Evolutionary conservation across 2,888 invertebrate genomes (phyloP), one percentile per base, ranked within the genome.

Genomic region (Cosmorhoe ocellata): DNA sequence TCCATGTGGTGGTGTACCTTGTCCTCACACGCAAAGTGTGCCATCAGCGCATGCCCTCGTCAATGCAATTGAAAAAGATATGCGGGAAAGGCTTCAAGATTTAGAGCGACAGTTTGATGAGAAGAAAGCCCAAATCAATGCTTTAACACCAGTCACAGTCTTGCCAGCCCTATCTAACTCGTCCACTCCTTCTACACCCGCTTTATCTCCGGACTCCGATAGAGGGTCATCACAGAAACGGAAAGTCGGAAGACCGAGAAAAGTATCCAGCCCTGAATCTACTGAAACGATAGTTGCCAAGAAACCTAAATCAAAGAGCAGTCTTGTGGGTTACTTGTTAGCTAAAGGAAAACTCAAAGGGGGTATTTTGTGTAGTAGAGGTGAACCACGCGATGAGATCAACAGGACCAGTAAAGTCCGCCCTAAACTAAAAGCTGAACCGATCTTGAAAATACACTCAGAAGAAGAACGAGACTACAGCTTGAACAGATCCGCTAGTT

Each of bases 261-360:
- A 96, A 71, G 90, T 95, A 8, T 91, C 93, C 45, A 92, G 91
- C 49, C 91, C 90, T 3, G 92, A 92, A 58, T 92, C 93, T 0
- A 95, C 95, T 0, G 96, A 96, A 81, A 96, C 95, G 0, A 95
- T 96, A 42, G 95, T 96, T 0, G 94, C 95, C 2, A 96, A 96
- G 73, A 95, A 95, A 74, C 94, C 95, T 0, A 94, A 94, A 70
- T 92, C 91, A n/a, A 93, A 93, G 57, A 92, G 91, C 64, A 92
- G 92, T 56, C 82, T 94, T 2, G 93, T 94, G 1, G 93, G 93
- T 0, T 94, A 92, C 64, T 79, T 94, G 41, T 70, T 94, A 50
- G 93, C 94, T 1, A 94, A 94, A 68, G 92, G 92, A 38, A 92
- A 93, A 62, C 75, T 93, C 13, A 93, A 89, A 62, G 89, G 89